These are phyloP conservation scores for Varecia variegata DNA, from an alignment of 2,797 vertebrate species.

Conservation along the genomic window DNA sequence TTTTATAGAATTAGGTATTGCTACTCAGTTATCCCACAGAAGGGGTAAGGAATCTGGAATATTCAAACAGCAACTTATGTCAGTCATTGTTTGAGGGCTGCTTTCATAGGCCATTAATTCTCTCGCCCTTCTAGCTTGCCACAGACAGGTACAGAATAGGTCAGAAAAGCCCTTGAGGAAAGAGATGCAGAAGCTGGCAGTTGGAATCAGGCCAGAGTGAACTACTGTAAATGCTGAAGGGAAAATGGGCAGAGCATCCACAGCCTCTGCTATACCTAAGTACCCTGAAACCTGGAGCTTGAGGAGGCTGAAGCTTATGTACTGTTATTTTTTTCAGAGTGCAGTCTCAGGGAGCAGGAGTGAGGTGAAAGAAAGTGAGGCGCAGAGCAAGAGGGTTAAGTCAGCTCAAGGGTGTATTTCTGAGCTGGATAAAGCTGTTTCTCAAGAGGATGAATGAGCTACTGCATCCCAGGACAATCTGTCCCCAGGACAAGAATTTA, in stretches of 20 bases:
- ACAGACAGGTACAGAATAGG: not conserved
- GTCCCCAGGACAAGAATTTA: not conserved
- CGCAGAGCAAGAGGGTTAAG: not conserved
- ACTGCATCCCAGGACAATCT: not conserved
- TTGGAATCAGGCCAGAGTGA: not conserved
- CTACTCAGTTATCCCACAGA: not conserved
- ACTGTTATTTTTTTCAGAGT: not conserved
- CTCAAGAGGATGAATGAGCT: not conserved
- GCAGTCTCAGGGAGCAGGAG: not conserved
- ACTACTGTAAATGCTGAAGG: not conserved
- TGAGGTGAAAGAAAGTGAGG: not conserved
- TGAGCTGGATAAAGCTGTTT: not conserved
- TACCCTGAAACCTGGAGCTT: not conserved
- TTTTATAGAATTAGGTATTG: not conserved
- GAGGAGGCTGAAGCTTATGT: not conserved
- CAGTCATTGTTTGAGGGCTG: not conserved
- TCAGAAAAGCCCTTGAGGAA: not conserved
- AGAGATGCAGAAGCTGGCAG: not conserved
- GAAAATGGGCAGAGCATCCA: not conserved
- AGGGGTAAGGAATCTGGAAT: not conserved
- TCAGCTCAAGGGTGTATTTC: not conserved
- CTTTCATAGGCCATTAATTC: not conserved
- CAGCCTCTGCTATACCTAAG: too few species aligned
- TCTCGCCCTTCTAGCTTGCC: not conserved
- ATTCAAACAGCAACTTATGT: not conserved